Percentiles rank a stretch among this genome's conserved stretches.
These are phyloP conservation scores for Halcyon senegalensis DNA, from an alignment of 2,113 vertebrate genomes.

Conservation along the genomic window DNA sequence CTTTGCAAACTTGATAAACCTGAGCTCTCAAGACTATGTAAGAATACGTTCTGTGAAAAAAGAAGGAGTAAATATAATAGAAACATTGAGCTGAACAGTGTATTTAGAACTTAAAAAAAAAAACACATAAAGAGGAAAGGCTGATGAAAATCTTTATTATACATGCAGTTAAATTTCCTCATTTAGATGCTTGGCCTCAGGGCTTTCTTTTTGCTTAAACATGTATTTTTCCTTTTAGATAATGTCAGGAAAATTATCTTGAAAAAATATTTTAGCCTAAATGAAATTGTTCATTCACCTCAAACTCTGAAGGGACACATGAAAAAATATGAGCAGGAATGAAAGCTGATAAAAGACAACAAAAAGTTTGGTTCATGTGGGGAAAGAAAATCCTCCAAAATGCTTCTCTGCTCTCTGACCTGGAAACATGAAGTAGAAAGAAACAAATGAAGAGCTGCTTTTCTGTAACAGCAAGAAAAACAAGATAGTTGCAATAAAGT, in stretches of 20 bases:
- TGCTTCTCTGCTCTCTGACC: neutral
- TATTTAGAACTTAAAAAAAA: neutral
- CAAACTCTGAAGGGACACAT: conserved; percentile 11
- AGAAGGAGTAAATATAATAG: neutral
- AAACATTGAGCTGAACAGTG: neutral
- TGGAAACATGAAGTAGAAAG: conserved; percentile 24
- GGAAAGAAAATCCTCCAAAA: conserved; percentile 12
- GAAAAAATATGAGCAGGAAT: neutral
- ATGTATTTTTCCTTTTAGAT: neutral
- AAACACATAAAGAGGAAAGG: neutral
- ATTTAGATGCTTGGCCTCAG: neutral
- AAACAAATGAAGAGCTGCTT: neutral
- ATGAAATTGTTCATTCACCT: neutral
- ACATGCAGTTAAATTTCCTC: neutral
- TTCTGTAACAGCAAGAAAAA: neutral
- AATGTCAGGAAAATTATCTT: neutral
- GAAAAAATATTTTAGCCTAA: neutral
- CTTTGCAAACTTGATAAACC: neutral
- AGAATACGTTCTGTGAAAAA: neutral
- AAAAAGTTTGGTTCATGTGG: neutral
- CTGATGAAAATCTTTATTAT: neutral
- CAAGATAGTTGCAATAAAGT: neutral
- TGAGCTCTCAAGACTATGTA: neutral
- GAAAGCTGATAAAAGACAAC: neutral
- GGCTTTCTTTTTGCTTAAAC: neutral